These are phyloP conservation scores for Acipenser ruthenus DNA, from an alignment of 2,797 vertebrate species.

Conservation along the genomic window DNA sequence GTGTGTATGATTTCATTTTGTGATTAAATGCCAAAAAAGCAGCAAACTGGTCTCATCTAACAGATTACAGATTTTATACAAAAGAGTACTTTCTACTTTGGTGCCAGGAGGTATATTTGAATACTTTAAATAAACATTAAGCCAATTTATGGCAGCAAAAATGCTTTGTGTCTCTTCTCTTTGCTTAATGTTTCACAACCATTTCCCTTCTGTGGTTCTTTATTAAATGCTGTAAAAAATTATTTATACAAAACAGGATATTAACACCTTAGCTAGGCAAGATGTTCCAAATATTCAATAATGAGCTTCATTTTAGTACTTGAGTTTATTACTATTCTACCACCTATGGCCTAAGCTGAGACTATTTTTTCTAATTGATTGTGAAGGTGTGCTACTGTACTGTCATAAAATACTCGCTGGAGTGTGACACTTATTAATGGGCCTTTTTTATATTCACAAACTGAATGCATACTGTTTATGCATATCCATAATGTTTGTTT, in stretches of 20 bases:
- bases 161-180: conserved; percentile 26
- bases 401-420: not conserved
- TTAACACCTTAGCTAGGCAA: conserved; percentile 22
- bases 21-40: conserved; percentile 86
- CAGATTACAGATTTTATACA: conserved; percentile 82
- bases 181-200: conserved; percentile 28
- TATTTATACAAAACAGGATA: conserved; percentile 5
- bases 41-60: conserved; percentile 71
- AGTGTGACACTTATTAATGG: conserved; percentile 11
- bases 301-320: conserved; percentile 1
- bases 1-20: conserved; percentile 77
- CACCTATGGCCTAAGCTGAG: not conserved
- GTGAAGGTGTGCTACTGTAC: not conserved
- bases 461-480: conserved; percentile 5
- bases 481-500: conserved; percentile 13
- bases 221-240: no score
- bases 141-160: conserved; percentile 17
- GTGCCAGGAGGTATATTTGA: conserved; percentile 53
- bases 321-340: not conserved
- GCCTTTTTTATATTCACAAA: conserved; percentile 2
- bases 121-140: conserved; percentile 38
- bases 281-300: not conserved
- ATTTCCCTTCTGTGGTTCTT: not conserved
- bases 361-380: not conserved
- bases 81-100: conserved; percentile 22